These are phyloP conservation scores for Lordiphosa stackelbergi DNA, from an alignment of 1,140 invertebrate genomes.

Conservation along the genomic window DNA sequence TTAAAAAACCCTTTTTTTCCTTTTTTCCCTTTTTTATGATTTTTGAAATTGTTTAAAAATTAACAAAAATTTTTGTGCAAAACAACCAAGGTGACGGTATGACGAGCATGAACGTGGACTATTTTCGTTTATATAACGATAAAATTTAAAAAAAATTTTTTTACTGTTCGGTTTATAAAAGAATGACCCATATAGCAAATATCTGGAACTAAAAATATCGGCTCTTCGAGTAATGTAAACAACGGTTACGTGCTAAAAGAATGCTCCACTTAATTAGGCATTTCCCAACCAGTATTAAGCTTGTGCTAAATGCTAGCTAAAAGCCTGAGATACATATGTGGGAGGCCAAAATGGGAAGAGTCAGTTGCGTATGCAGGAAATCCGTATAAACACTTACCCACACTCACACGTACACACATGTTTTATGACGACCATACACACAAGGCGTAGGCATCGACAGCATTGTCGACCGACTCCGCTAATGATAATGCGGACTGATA, in stretches of 20 bases:
- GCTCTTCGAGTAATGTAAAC: too few species aligned
- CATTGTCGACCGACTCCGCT: constrained; percentile 21
- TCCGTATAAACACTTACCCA: constrained; percentile 7
- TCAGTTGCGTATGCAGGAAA: constrained; percentile 25
- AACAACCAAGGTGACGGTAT: too few species aligned
- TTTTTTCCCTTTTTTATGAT: too few species aligned
- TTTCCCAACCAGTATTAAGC: not conserved
- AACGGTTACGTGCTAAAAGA: not conserved
- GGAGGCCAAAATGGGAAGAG: constrained; percentile 17
- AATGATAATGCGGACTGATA: constrained; percentile 62
- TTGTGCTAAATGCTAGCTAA: not conserved
- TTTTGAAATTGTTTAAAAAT: too few species aligned
- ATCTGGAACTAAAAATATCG: too few species aligned
- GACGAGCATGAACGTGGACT: too few species aligned
- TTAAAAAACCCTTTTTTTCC: too few species aligned
- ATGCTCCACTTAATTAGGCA: not conserved
- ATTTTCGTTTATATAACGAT: too few species aligned
- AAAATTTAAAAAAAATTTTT: too few species aligned
- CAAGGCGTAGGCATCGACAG: constrained; percentile 24
- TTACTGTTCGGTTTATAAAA: too few species aligned
- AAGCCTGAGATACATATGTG: constrained; percentile 4
- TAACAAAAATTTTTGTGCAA: too few species aligned
- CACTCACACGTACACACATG: constrained; percentile 1
- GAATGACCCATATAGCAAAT: too few species aligned
- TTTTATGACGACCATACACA: constrained; percentile 3